Base-by-base conservation (phyloP, 2,888 invertebrate species). In the Drosophila ezoana region DNA sequence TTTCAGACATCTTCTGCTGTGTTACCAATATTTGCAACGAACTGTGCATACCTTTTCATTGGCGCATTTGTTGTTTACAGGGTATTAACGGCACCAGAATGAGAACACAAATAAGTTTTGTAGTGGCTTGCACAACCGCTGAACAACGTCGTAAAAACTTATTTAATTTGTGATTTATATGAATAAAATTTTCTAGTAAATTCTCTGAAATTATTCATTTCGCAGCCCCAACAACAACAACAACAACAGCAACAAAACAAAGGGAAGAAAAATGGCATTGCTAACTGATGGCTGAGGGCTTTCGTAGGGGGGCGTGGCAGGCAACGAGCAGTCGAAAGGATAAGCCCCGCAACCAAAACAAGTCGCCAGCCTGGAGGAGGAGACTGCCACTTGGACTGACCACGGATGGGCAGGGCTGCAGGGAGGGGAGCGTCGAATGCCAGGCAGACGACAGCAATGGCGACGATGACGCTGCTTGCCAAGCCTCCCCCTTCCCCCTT, bases 141-240 rank as follows among this genome's bases (percentile, higher is more conserved):
- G 88, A 84, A 87, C 84, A 84, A 85, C 72, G 86, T 84, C 84
- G 84, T 84, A 84, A 84, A 84, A 84, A 84, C 84, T 84, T 84
- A 84, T 84, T 84, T 84, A 84, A 84, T 84, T 84, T 84, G 84
- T 84, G 84, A 84, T 84, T 84, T 84, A 84, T 84, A 87, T 84
- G 84, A 84, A 84, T 84, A 84, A 87, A 84, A 87, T 81, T 89
- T 76, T 81, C 76, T 79, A 85, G 88, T 85, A 89, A 87, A 89
- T 87, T 89, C 81, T 48, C 76, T 49, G 76, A 86, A 87, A 87
- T 87, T 87, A 87, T 87, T 89, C 89, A 87, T 89, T 89, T 87
- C 72, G 72, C 71, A 80, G 71, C 72, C 59, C 73, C 69, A 57
- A 77, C 77, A 65, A 63, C 49, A 65, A 51, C 59, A 23, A 28